Percentiles rank a stretch among this genome's conserved stretches.
phyloP scores from a whole-genome alignment of 1,140 invertebrate genomes.

The Physella acuta region DNA sequence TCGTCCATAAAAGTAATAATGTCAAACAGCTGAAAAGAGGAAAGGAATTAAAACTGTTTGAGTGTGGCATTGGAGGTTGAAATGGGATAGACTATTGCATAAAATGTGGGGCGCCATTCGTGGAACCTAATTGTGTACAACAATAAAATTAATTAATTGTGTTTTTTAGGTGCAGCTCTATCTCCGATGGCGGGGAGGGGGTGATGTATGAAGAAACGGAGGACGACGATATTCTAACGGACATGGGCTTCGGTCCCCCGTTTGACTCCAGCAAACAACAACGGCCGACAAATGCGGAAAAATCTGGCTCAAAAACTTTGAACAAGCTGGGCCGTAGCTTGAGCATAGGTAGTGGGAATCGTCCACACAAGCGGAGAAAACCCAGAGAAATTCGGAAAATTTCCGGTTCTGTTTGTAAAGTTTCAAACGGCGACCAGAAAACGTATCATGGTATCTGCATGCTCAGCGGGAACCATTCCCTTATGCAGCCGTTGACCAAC shows the following conservation, averaged over 20 bases:
- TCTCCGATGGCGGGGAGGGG: slow-evolving; percentile 38
- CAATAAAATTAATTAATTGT: background rate
- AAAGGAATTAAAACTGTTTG: too few species aligned
- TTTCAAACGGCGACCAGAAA: background rate
- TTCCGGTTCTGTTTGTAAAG: background rate
- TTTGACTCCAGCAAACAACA: slow-evolving; percentile 21
- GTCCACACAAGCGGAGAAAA: background rate
- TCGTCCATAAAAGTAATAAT: too few species aligned
- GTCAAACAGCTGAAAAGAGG: too few species aligned
- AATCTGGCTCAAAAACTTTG: slow-evolving; percentile 1
- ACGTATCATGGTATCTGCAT: background rate
- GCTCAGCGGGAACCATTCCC: too few species aligned
- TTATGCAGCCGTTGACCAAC: background rate
- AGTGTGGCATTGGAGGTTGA: too few species aligned
- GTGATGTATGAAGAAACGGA: slow-evolving; percentile 30
- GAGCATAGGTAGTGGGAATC: slow-evolving; percentile 24
- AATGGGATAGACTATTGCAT: too few species aligned
- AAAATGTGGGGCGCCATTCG: too few species aligned
- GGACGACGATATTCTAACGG: slow-evolving; percentile 23
- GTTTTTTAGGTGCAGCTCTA: slow-evolving; percentile 34
- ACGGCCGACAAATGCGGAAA: slow-evolving; percentile 2
- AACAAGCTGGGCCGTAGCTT: slow-evolving; percentile 21
- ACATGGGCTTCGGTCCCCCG: slow-evolving; percentile 8
- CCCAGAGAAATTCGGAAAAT: background rate
- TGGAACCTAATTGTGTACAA: background rate